phyloP scores from a whole-genome alignment of 2,888 invertebrate genomes.

The Chaitophorus viminalis region DNA sequence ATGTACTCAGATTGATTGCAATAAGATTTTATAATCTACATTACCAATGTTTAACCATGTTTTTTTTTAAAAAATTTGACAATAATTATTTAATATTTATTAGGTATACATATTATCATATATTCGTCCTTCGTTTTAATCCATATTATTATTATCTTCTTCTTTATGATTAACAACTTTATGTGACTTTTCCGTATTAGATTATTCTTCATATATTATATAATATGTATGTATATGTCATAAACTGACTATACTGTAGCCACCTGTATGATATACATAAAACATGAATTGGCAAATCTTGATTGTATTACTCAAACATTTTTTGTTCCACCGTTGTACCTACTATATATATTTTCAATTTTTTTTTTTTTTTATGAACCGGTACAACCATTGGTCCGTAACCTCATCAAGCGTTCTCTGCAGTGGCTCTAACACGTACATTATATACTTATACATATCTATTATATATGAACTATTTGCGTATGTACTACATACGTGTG shows the following conservation, averaged over 20 bases:
- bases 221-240: neutral
- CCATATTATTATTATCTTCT: too few relatives aligned
- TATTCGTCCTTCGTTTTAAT: too few relatives aligned
- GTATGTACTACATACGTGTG: neutral
- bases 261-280: neutral
- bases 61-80: too few relatives aligned
- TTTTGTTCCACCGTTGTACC: neutral
- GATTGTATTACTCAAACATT: slow-evolving; percentile 4
- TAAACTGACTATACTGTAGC: neutral
- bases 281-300: slow-evolving; percentile 47
- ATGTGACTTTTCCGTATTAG: too few relatives aligned
- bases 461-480: neutral
- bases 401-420: neutral
- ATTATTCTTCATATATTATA: neutral
- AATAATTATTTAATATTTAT: too few relatives aligned
- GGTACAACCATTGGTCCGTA: slow-evolving; percentile 30
- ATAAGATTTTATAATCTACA: too few relatives aligned
- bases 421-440: neutral
- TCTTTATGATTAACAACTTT: too few relatives aligned
- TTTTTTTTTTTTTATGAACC: neutral
- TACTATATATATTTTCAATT: too few relatives aligned
- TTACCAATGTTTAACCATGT: too few relatives aligned
- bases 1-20: too few relatives aligned
- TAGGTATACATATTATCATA: too few relatives aligned
- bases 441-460: too few relatives aligned